Evolutionary conservation across 2,797 vertebrate species (phyloP), one percentile per base, ranked within the genome.

Genomic region (Tympanoctomys barrerae): DNA sequence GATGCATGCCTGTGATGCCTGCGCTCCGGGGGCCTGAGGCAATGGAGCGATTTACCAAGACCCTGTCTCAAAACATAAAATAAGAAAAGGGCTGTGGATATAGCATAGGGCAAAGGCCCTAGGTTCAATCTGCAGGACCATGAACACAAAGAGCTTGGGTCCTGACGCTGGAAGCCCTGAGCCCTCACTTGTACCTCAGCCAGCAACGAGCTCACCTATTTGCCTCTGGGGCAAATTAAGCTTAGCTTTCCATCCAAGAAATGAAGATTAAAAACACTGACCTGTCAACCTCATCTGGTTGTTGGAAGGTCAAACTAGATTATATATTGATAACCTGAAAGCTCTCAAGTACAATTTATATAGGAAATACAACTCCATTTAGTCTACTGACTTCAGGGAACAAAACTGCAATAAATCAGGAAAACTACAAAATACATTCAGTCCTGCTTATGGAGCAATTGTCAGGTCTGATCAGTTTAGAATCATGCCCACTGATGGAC

Each of bases 221-320:
- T 77, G 86, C 21, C 5, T 84, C 33, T 22, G 39, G 87, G 66
- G 22, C 49, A 88, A 77, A 87, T 75, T 64, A 66, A 84, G 42
- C 39, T 90, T 81, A 66, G 18, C 73, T 81, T 94, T 82, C 82
- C 57, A 77, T 19, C 13, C 61, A 92, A 68, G 75, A 89, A 96
- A 96, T 57, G 46, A 90, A 91, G 46, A 71, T 52, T 68, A 49
- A 92, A 88, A 97, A 93, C 71, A 77, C 59, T 87, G 59, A 81
- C 26, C 54, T 59, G 52, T 49, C 80, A 87, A 87, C 46, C 81
- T 89, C 52, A 91, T 18, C 31, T 57, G 59, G 49, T 42, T 94
- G 66, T 39, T 93, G 57, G 39, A 68, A 79, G 36, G 52, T 81
- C 62, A 78, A 81, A 26, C 7, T 68, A 87, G 61, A 90, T 87